Base-by-base conservation (phyloP, 2,113 vertebrate species). In the Otolemur garnettii region DNA sequence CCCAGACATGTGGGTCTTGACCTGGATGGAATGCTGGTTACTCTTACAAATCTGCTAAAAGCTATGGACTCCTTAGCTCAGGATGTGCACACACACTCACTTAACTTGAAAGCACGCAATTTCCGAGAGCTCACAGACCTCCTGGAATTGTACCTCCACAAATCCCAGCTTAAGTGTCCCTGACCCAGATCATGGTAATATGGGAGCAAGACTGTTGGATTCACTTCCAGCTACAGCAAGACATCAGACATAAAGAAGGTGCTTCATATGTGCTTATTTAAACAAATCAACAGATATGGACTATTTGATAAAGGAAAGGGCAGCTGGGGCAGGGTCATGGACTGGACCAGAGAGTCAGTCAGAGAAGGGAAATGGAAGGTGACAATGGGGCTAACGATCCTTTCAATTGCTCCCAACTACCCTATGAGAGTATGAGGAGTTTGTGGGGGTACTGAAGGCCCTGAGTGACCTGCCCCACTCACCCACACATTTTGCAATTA, bases 391-490 rank as follows among this genome's bases (percentile, higher is more conserved):
- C 75, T 50, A 4, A 55, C 4, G 22, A 6, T 2, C 79, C 50
- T 21, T 19, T 14, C 8, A 0, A 0, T 7, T 83, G 72, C 42
- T 81, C 28, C 60, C 57, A 33, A 5, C 0, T 3, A 26, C 42
- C 79, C 42, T 24, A 26, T 4, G 24, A 83, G 86, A 53, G 71
- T 6, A 18, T 10, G 2, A 30, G 22, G 62, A 24, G 33, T 4
- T 1, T n/a, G n/a, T 4, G 28, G 35, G 74, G 74, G 26, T 42
- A 15, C 0, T 0, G 26, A 30, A 24, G 24, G 22, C 18, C 4
- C 26, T 18, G 50, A 0, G n/a, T 17, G 59, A 24, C 3, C 66
- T 18, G 18, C 62, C 64, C 57, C 9, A 2, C 4, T 2, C 0
- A 1, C 57, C 35, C 5, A 2, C 0, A 35, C 62, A 17, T 8